Evolutionary conservation across 2,888 invertebrate species (phyloP), one percentile per base, ranked within the genome.

Genomic region (Lycocerus yunnanus): DNA sequence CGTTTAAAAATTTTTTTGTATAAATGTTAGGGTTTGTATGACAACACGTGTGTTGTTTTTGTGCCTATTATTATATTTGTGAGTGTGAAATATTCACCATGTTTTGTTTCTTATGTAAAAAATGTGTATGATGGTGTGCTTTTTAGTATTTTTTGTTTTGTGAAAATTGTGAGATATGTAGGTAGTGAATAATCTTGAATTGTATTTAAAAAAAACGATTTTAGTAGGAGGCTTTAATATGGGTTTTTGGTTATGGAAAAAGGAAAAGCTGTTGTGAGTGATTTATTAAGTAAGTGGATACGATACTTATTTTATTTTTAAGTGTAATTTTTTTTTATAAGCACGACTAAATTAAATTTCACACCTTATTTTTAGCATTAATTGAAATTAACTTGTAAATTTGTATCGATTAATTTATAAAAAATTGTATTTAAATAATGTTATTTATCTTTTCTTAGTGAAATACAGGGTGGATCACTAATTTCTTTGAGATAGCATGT

Each of bases 71-170:
- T 18, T 63, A 20, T 63, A 63, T 60, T 60, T 60, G 61, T 63
- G 61, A 18, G 61, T 63, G 18, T 63, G 20, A 63, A 60, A 63
- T 18, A 63, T 63, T 63, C 18, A 16, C 61, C 16, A 63, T 63
- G 61, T 63, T 16, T 18, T 63, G 61, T 63, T 18, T 20, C n/a
- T 69, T 75, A 72, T 69, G 71, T 73, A 20, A 69, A 68, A 21
- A 61, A 59, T 61, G 75, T 72, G 65, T 75, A 75, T 65, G 77
- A 20, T 58, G 66, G 66, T 71, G 15, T 14, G 65, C 71, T 65
- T 71, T 58, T 66, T 66, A 66, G 71, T 59, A 71, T 66, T 71
- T 58, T 66, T 66, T 71, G 15, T 69, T 69, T 21, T 20, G 63
- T 63, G 63, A 63, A 61, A 16, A 24, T 69, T 69, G 61, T 61